Evolutionary conservation across 2,888 invertebrate genomes (phyloP).

Genomic region (Eilema depressum): DNA sequence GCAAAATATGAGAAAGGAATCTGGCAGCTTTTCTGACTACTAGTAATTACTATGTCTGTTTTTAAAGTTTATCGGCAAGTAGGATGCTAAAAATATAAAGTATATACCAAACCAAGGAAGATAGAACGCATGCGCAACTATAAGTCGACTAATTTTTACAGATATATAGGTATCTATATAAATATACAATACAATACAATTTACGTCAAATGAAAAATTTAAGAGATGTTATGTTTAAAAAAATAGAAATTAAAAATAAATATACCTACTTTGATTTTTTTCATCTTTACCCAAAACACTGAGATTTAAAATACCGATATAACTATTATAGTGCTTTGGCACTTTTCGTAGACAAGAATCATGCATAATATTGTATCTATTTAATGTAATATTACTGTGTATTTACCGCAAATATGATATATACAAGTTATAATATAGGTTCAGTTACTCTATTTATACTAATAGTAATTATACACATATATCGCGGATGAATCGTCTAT

Average conservation of each 20-base stretch:
- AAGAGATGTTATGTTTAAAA: slow-evolving; percentile 16
- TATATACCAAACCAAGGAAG: too few species aligned
- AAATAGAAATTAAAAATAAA: too few species aligned
- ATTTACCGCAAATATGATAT: slow-evolving; percentile 18
- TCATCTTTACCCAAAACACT: too few species aligned
- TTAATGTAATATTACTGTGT: neutral
- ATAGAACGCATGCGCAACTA: neutral
- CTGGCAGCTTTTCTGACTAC: too few species aligned
- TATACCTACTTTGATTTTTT: too few species aligned
- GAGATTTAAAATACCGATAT: too few species aligned
- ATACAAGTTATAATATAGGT: neutral
- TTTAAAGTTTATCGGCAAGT: too few species aligned
- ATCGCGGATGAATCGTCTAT: neutral
- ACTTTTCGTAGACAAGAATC: slow-evolving; percentile 13
- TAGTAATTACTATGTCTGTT: too few species aligned
- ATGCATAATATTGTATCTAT: neutral
- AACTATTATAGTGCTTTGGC: slow-evolving; percentile 17
- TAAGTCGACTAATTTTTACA: neutral
- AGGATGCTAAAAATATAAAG: too few species aligned
- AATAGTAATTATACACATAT: neutral
- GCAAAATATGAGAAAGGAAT: too few species aligned
- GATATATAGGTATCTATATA: neutral
- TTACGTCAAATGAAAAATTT: slow-evolving; percentile 24
- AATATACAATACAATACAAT: slow-evolving; percentile 13
- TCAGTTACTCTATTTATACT: slow-evolving; percentile 2